Evolutionary conservation across 2,113 vertebrate species (phyloP), one percentile per base, ranked within the genome.

Genomic region (Sigmodon hispidus): DNA sequence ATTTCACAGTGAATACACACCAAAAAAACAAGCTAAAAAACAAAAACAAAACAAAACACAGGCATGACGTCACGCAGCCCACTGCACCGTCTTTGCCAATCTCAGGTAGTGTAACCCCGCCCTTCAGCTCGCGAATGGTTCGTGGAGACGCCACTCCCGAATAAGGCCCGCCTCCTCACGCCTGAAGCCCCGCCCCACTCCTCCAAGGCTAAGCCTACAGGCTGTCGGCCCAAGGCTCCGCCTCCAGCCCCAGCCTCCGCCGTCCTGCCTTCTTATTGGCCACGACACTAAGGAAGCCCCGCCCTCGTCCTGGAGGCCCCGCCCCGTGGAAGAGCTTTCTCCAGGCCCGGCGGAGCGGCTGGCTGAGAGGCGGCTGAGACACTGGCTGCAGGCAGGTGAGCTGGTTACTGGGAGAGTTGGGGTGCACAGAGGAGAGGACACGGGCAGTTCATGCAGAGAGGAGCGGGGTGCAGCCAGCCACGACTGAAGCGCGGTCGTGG

Each of bases 311-410:
- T n/a, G 26, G 67, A 9, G 88, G 88, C 77, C 52, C 92, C 96
- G 95, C 97, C 97, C 94, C 73, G 0, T 65, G 13, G 76, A 75
- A 87, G 83, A 92, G 89, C 48, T 0, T 31, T 91, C 2, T 91
- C 50, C 77, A 50, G 50, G 75, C 88, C 94, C 21, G 34, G 31
- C 92, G 31, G 31, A 69, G 73, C 59, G 94, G 81, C 96, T 52
- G 76, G 97, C 96, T 96, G 96, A 96, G 97, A 96, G 48, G 97
- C 69, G 84, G 65, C 75, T 89, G 77, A 89, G 57, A 77, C 36
- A 55, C 8, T 19, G 16, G 17, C 63, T 63, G 48, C 26, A 69
- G 61, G 2, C 73, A 72, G 70, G 45, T 45, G 48, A 40, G n/a
- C 50, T 19, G 91, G 11, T 31, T 26, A 45, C 48, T 29, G 50